Evolutionary conservation across 2,113 vertebrate genomes (phyloP), one percentile per base, ranked within the genome.

Genomic region (Triplophysa rosa): DNA sequence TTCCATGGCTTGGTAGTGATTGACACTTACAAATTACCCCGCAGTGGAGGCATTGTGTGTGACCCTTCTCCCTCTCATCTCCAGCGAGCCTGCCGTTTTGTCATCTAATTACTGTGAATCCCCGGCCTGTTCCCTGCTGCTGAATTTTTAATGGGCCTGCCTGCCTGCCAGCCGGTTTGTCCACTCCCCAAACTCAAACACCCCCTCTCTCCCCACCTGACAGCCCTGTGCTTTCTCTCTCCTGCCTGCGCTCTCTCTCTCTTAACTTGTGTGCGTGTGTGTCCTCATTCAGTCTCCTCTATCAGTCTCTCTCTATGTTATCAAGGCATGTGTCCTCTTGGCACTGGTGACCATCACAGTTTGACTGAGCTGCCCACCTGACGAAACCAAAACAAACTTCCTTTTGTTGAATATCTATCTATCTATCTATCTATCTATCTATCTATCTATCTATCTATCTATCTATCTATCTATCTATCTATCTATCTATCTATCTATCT

Each of bases 51-150:
- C 95, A 94, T 94, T 95, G 95, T 95, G 96, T 96, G 94, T 96
- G 97, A 98, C 96, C 97, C 95, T 94, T 93, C 93, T 95, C 96
- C 95, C 95, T 96, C 96, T 96, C 96, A 95, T 98, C 96, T 95
- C 95, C 94, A 95, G 95, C 94, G 95, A 93, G 94, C 94, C 93
- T 58, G 92, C 95, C 95, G 95, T 97, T 99, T 98, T 99, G 97
- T 99, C 96, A 97, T 98, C 96, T 99, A 98, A 99, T 99, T 99
- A 99, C 97, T 96, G 95, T 95, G 95, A 96, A 97, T 98, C 96
- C 96, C 95, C 94, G 95, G 95, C 94, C 95, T 94, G 94, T 95
- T 96, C 96, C 93, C 94, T 93, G 89, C 94, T 95, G 95, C 94
- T 96, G 97, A 95, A 98, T 97, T 96, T 98, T 96, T 98, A 96